Evolutionary conservation across 1,140 invertebrate species (phyloP).

Genomic region (Trichonephila inaurata): DNA sequence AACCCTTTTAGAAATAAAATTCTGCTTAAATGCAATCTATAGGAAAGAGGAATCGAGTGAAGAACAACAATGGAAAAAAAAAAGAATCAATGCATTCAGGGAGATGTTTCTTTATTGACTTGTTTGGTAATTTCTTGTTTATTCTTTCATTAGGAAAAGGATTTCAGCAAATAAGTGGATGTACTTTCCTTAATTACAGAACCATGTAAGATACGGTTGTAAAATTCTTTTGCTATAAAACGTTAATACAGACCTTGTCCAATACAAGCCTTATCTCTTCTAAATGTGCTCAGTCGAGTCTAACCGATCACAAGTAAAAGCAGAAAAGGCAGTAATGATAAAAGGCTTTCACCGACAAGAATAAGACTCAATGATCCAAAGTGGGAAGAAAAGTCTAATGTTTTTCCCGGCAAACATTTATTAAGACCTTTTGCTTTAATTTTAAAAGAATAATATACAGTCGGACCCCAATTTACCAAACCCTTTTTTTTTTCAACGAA

Average conservation of each 20-base stretch:
- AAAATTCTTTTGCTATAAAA: constrained; percentile 16
- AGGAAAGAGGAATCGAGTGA: background rate
- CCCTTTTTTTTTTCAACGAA: too few species aligned
- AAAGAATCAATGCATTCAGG: background rate
- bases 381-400: too few species aligned
- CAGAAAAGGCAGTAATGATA: too few species aligned
- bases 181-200: constrained; percentile 25
- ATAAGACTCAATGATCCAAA: too few species aligned
- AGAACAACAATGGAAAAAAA: background rate
- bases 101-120: constrained; percentile 27
- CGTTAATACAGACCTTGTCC: background rate
- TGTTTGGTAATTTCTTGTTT: constrained; percentile 26
- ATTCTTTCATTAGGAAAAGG: constrained; percentile 26
- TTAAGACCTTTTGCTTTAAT: too few species aligned
- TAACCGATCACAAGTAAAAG: background rate
- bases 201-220: background rate
- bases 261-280: background rate
- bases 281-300: background rate
- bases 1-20: too few species aligned
- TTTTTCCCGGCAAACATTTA: too few species aligned
- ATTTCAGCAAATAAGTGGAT: constrained; percentile 35
- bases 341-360: too few species aligned
- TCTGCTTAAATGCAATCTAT: background rate
- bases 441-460: too few species aligned
- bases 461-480: too few species aligned